Base-by-base conservation (phyloP, 2,113 vertebrate species). In the Sorex araneus region DNA sequence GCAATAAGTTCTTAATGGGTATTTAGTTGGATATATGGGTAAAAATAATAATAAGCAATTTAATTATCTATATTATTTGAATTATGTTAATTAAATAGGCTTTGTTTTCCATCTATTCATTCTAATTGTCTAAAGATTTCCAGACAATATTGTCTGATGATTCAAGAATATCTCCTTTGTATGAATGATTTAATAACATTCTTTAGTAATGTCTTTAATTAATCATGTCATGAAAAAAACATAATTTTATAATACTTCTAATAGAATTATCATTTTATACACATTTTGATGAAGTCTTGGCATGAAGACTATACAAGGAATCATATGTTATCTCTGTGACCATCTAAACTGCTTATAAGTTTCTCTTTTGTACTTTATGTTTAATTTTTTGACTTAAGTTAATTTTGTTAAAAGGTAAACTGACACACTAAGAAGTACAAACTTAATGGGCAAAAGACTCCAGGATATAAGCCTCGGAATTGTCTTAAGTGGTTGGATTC, bases 371-470 rank as follows among this genome's bases (percentile, higher is more conserved):
- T 82, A 3, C 25, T 45, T 70, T 7, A 84, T 1, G 19, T 64
- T 82, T 93, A 93, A 27, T 77, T 63, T 83, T 81, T 64, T 30
- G 32, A 27, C 13, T 45, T 84, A 64, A 82, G 21, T 81, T 85
- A 57, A 80, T 45, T 85, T 50, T 92, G 32, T 79, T 73, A 40
- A 66, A 84, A 74, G 50, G 32, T 73, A 71, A 50, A 73, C 40
- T 73, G 73, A n/a, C 3, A 1, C 69, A 84, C 71, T 63, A 78
- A 87, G 84, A 50, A 79, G 30, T 66, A 63, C 63, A 75, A 69
- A 40, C 64, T 66, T 66, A 66, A 28, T 66, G 10, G 25, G 10
- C 64, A 28, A 3, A 30, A 30, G 4, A 30, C 27, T 66, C 64
- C 21, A 60, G 18, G 27, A 66, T 66, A 9, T 66, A 66, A 66